Percentiles rank a stretch among this genome's conserved stretches.
Evolutionary conservation across 37 sponge, comb jelly and placozoan genomes (phyloP).

Genomic region (Aplysina aerophoba): DNA sequence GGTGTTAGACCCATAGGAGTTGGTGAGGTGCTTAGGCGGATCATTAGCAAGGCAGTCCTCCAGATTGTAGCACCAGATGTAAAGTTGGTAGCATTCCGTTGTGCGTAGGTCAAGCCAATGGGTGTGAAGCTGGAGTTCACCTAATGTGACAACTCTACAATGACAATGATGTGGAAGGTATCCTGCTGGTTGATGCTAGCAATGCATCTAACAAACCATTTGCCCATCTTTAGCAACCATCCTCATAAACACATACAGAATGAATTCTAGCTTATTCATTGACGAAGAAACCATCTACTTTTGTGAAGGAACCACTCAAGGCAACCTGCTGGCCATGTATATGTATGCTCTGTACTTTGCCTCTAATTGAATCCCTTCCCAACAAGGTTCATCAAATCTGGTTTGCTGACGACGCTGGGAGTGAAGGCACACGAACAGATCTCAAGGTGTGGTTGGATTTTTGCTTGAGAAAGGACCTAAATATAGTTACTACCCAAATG

Average conservation of each 20-base stretch:
- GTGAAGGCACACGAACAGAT: too few species aligned
- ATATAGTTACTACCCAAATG: not conserved
- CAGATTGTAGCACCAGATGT: not conserved
- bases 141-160: not conserved
- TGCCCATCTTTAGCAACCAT: slow-evolving; percentile 11
- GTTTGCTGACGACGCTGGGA: too few species aligned
- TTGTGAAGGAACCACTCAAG: slow-evolving; percentile 11
- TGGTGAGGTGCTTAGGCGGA: not conserved
- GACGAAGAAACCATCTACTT: not conserved
- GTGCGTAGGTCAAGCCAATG: slow-evolving; percentile 9
- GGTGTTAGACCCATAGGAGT: not conserved
- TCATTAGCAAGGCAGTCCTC: not conserved
- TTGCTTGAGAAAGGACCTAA: not conserved
- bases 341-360: slow-evolving; percentile 11
- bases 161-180: not conserved
- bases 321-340: not conserved
- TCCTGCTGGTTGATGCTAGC: not conserved
- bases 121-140: slow-evolving; percentile 16
- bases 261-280: not conserved
- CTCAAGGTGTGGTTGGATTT: too few species aligned
- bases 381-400: too few species aligned
- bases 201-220: not conserved
- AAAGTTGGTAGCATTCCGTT: not conserved
- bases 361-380: not conserved
- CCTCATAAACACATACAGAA: not conserved